A percentile compares a stretch with the other conserved stretches of the same genome.
Evolutionary conservation across 2,797 vertebrate species (phyloP).

Genomic region (Propithecus perrieri): DNA sequence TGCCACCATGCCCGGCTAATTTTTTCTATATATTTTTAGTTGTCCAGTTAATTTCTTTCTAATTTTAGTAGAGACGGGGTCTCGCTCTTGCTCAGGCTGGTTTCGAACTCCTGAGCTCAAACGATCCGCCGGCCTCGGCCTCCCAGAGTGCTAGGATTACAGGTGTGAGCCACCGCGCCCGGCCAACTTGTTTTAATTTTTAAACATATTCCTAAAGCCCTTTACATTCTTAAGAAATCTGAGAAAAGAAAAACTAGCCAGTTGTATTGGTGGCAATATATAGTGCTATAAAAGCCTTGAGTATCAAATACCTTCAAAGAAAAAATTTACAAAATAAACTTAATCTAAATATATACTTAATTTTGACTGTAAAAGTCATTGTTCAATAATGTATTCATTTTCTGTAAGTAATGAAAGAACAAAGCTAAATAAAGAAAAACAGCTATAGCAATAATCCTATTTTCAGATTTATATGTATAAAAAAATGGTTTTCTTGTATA

Average conservation of each 20-base stretch:
- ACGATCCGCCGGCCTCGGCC: no score
- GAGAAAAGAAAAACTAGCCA: background rate
- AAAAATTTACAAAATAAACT: slow-evolving; percentile 28
- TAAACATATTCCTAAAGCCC: background rate
- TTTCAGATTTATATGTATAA: slow-evolving; percentile 4
- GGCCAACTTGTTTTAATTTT: background rate
- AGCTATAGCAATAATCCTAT: background rate
- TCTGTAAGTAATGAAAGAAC: background rate
- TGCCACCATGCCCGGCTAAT: no score
- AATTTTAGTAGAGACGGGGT: no score
- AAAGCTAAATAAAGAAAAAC: slow-evolving; percentile 7
- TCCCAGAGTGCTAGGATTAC: no score
- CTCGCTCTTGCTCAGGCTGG: no score
- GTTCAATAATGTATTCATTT: background rate
- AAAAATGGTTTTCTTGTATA: background rate
- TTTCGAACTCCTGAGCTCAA: no score
- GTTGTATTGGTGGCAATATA: background rate
- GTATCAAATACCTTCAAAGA: background rate
- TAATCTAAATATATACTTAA: background rate
- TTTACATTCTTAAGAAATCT: background rate
- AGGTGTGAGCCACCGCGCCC: no score
- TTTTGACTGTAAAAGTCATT: background rate
- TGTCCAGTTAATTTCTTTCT: no score
- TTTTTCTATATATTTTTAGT: no score
- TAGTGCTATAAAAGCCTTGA: background rate